phyloP scores from a whole-genome alignment of 2,113 vertebrate genomes.

The Carollia perspicillata region DNA sequence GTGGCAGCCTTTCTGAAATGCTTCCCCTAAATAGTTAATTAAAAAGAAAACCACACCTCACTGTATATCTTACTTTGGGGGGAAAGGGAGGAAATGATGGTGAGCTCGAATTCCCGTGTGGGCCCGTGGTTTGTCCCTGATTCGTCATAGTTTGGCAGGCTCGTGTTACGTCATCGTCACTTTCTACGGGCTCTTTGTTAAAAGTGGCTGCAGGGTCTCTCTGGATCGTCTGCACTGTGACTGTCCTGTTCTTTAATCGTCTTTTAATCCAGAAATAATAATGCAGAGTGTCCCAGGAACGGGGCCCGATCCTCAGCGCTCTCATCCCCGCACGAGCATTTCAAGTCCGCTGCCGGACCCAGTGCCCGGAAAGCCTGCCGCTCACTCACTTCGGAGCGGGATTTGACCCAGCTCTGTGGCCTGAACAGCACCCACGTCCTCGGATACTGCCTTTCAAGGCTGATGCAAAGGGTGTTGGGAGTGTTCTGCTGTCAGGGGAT shows the following conservation, averaged over 20 bases:
- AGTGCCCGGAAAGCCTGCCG: background rate
- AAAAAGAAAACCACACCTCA: background rate
- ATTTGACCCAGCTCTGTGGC: background rate
- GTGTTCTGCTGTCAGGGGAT: slow-evolving; percentile 54
- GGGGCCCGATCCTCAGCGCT: slow-evolving; percentile 6
- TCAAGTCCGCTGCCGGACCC: background rate
- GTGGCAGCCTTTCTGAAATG: background rate
- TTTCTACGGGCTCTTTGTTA: background rate
- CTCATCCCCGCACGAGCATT: slow-evolving; percentile 30
- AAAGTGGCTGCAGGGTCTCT: background rate
- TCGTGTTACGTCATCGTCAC: background rate
- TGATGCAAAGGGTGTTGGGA: slow-evolving; percentile 19
- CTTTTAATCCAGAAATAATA: slow-evolving; percentile 67
- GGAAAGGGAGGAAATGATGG: background rate
- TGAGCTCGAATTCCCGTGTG: background rate
- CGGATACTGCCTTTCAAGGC: background rate
- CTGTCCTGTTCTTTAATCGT: slow-evolving; percentile 5
- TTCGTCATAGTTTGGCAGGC: background rate
- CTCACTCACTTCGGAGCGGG: background rate
- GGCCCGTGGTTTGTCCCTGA: background rate
- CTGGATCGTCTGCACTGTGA: background rate
- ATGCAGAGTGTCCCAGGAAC: slow-evolving; percentile 31
- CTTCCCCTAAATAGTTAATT: background rate
- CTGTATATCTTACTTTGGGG: background rate
- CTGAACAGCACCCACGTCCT: background rate